Conservation (phyloP, 2,113 vertebrate species). For the Telmatochromis bifrenatus region DNA sequence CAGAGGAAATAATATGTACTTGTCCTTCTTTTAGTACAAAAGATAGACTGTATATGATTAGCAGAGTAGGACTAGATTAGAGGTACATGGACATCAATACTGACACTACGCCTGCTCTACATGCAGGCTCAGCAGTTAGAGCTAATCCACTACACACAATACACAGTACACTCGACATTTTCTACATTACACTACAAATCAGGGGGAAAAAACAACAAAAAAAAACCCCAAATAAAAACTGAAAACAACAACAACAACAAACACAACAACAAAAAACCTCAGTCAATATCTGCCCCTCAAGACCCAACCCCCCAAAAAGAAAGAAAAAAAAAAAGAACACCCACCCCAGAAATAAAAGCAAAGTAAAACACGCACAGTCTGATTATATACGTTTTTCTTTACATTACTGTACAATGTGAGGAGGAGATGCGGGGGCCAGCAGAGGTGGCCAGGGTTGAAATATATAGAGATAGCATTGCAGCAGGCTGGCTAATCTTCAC, state of each 20-base stretch:
- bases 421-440: slow-evolving; percentile 28
- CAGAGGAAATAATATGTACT: slow-evolving; percentile 46
- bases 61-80: slow-evolving; percentile 57
- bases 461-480: slow-evolving; percentile 1
- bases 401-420: slow-evolving; percentile 68
- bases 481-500: slow-evolving; percentile 16
- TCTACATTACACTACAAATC: slow-evolving; percentile 51
- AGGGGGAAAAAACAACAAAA: not conserved
- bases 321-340: not conserved
- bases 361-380: slow-evolving; percentile 44
- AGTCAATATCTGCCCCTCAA: slow-evolving; percentile 5
- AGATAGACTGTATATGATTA: slow-evolving; percentile 62
- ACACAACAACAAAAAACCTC: slow-evolving; percentile 12
- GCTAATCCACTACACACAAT: slow-evolving; percentile 62
- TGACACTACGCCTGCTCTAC: slow-evolving; percentile 57
- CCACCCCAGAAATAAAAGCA: slow-evolving; percentile 27
- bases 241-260: not conserved
- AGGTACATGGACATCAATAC: slow-evolving; percentile 62
- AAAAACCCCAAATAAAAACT: not conserved
- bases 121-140: slow-evolving; percentile 56
- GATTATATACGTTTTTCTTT: slow-evolving; percentile 51
- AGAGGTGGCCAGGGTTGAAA: slow-evolving; percentile 21
- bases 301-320: not conserved
- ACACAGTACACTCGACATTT: slow-evolving; percentile 44
- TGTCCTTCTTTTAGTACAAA: slow-evolving; percentile 67